Percentiles rank a stretch among this genome's conserved stretches.
phyloP scores from a whole-genome alignment of 2,888 invertebrate genomes.

The Cheilosia variabilis region DNA sequence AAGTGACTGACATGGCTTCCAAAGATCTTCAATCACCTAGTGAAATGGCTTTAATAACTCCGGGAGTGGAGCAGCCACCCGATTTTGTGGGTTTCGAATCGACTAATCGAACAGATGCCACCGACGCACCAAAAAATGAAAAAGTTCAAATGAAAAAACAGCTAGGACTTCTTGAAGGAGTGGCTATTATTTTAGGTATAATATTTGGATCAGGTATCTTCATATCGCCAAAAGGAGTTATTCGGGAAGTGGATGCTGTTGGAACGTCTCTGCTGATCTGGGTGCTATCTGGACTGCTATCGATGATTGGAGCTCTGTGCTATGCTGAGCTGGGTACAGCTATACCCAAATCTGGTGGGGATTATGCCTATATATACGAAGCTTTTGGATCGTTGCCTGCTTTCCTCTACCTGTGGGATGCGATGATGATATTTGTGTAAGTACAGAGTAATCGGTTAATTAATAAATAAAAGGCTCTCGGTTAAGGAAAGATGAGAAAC shows the following conservation, averaged over 20 bases:
- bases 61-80: conserved; percentile 79
- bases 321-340: conserved; percentile 95
- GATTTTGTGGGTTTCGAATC: conserved; percentile 49
- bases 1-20: conserved; percentile 77
- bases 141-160: conserved; percentile 94
- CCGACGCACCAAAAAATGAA: conserved; percentile 78
- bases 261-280: conserved; percentile 95
- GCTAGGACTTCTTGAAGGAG: conserved; percentile 94
- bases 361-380: conserved; percentile 97
- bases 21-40: conserved; percentile 81
- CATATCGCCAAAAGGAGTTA: conserved; percentile 96
- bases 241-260: conserved; percentile 94
- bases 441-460: conserved; percentile 81
- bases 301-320: conserved; percentile 97
- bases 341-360: conserved; percentile 97
- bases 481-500: neutral
- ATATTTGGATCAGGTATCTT: conserved; percentile 99
- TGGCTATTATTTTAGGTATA: conserved; percentile 96
- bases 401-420: conserved; percentile 98
- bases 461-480: neutral
- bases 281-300: conserved; percentile 93
- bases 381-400: conserved; percentile 96
- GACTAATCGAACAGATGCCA: conserved; percentile 1
- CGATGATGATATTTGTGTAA: conserved; percentile 98
- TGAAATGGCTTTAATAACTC: conserved; percentile 83